phyloP scores from a whole-genome alignment of 2,113 vertebrate species.

The Boleophthalmus pectinirostris region DNA sequence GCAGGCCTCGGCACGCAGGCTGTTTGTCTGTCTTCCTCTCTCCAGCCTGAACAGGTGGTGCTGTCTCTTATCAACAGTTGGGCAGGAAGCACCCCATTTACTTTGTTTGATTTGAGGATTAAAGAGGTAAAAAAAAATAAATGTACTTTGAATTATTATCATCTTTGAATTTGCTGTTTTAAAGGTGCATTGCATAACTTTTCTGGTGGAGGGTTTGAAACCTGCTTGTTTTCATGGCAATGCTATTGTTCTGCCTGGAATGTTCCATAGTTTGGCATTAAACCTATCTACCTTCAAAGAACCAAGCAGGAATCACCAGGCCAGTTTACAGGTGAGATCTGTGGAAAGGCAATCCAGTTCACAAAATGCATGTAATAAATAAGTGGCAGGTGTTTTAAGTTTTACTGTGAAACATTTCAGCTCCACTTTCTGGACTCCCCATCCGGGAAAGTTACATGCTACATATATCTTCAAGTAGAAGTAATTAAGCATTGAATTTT shows the following conservation, averaged over 20 bases:
- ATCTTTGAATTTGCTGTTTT: background rate
- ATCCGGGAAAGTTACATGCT: too few species aligned
- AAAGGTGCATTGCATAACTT: background rate
- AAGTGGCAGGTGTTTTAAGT: too few species aligned
- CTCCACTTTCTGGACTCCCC: too few species aligned
- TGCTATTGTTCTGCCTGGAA: background rate
- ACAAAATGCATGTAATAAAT: too few species aligned
- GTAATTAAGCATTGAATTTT: background rate
- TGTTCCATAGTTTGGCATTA: background rate
- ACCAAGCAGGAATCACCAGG: too few species aligned
- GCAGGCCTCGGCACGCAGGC: conserved; percentile 45
- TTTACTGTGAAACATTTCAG: too few species aligned
- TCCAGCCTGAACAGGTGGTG: conserved; percentile 53
- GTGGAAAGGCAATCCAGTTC: too few species aligned
- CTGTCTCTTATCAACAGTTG: conserved; percentile 37
- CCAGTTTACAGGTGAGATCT: background rate
- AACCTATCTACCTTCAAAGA: too few species aligned
- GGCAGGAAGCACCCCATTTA: background rate
- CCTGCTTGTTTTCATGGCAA: background rate
- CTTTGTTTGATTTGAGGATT: conserved; percentile 1
- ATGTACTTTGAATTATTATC: background rate
- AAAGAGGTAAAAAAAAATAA: background rate
- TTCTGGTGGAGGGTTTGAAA: background rate
- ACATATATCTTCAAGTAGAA: background rate
- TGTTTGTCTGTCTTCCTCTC: conserved; percentile 29